These are phyloP conservation scores for Varroa destructor DNA, from an alignment of 1,140 invertebrate species.

Conservation along the genomic window DNA sequence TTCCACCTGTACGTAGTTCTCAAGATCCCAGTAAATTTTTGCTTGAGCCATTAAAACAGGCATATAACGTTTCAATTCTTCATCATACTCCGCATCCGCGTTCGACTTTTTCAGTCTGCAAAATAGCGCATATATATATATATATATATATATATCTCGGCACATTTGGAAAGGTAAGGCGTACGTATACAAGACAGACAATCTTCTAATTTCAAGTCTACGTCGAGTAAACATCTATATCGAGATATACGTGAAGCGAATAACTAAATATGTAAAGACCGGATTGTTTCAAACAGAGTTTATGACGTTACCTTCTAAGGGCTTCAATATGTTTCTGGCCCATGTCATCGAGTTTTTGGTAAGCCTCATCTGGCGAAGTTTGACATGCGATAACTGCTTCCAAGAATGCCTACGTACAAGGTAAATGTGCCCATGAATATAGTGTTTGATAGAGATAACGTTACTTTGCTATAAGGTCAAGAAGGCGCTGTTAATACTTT, in stretches of 20 bases:
- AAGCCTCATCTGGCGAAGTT: slow-evolving; percentile 91
- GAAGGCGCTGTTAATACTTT: too few relatives aligned
- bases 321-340: slow-evolving; percentile 77
- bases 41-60: slow-evolving; percentile 97
- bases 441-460: not conserved
- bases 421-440: slow-evolving; percentile 1
- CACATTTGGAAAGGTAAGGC: slow-evolving; percentile 34
- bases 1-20: slow-evolving; percentile 86
- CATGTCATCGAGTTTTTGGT: slow-evolving; percentile 89
- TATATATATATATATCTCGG: slow-evolving; percentile 29
- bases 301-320: slow-evolving; percentile 46
- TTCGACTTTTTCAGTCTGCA: slow-evolving; percentile 37
- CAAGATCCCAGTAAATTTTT: slow-evolving; percentile 95
- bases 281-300: not conserved
- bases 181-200: too few relatives aligned
- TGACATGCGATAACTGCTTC: slow-evolving; percentile 94
- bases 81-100: slow-evolving; percentile 29
- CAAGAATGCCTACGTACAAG: slow-evolving; percentile 51
- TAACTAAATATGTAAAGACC: not conserved
- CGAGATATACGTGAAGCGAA: not conserved
- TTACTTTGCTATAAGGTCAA: not conserved
- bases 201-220: too few relatives aligned
- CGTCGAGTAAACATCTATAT: not conserved
- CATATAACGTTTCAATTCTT: slow-evolving; percentile 47
- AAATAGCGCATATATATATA: slow-evolving; percentile 31